Evolutionary conservation across 1,140 invertebrate genomes (phyloP), one percentile per base, ranked within the genome.

Genomic region (Monochamus saltuarius): DNA sequence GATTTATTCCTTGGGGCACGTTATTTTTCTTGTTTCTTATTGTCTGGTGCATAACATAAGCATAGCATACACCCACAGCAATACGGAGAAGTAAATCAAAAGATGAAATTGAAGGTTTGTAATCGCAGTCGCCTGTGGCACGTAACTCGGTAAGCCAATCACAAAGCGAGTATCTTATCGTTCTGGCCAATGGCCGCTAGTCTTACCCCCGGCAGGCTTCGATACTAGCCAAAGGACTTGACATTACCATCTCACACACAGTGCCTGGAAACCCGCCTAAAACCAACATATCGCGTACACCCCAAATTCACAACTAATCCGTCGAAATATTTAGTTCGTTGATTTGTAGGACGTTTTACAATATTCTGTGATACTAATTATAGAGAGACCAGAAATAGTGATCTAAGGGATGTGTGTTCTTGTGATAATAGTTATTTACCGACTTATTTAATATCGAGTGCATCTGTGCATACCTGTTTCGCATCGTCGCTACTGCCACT

Each of bases 41-140:
- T 45, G 53, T 42, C 22, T 46, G 19, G 53, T 53, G 37, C 51
- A 53, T 39, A 53, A 53, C 51, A 39, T 40, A 14, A 40, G 11
- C 35, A 16, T 17, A 37, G 16, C 16, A 35, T 64, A 68, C 66
- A 71, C 70, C 65, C 68, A 70, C 70, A 65, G 61, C 59, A 34
- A 51, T 49, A 59, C 39, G 42, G 56, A 62, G 65, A 67, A 70
- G 70, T 72, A 72, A 72, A 72, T 72, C 70, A 72, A 70, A 72
- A 66, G 70, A 72, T 67, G 70, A 72, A 72, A 70, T 72, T 70
- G 68, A 67, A 68, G 70, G 70, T 72, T 69, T 72, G 61, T 68
- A 66, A 72, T 70, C 70, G 65, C 64, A 57, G 65, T 68, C 60
- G 66, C 70, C 70, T 64, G 52, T 62, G 68, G 70, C 70, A 63